A percentile compares a stretch with the other conserved stretches of the same genome.
Evolutionary conservation across 2,797 vertebrate species (phyloP).

Genomic region (Petrocephalus sullivani): DNA sequence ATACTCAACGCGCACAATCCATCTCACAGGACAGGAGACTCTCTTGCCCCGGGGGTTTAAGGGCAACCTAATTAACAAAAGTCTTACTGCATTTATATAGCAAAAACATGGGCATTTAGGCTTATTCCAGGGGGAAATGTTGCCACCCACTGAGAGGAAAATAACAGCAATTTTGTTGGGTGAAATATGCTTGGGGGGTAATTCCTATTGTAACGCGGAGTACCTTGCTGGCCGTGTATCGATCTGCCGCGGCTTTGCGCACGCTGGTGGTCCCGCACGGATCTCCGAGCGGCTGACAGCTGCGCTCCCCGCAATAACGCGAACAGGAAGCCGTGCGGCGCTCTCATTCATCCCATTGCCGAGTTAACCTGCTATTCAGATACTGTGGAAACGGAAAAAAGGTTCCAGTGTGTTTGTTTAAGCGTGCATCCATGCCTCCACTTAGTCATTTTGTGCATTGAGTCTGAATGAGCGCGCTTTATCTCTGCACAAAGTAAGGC

Average conservation of each 20-base stretch:
- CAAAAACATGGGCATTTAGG: not conserved
- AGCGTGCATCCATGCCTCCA: not conserved
- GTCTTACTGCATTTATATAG: not conserved
- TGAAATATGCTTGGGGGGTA: not conserved
- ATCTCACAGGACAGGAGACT: not conserved
- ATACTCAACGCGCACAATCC: not conserved
- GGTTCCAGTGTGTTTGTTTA: not conserved
- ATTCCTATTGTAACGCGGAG: not conserved
- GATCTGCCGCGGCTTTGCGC: not conserved
- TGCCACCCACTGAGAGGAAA: not conserved
- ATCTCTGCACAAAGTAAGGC: not conserved
- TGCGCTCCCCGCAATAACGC: slow-evolving; percentile 17
- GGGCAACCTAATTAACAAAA: not conserved
- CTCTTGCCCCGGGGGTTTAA: not conserved
- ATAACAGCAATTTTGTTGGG: not conserved
- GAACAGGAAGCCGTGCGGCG: slow-evolving; percentile 37
- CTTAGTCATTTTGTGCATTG: not conserved
- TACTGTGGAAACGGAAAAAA: not conserved
- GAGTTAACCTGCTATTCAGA: not conserved
- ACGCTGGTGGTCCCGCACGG: not conserved
- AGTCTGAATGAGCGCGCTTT: not conserved
- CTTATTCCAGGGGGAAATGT: not conserved
- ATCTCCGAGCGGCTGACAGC: not conserved
- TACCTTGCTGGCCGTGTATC: not conserved
- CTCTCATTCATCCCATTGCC: not conserved